Base-by-base conservation (phyloP, 2,888 invertebrate species). In the Agapostemon virescens region DNA sequence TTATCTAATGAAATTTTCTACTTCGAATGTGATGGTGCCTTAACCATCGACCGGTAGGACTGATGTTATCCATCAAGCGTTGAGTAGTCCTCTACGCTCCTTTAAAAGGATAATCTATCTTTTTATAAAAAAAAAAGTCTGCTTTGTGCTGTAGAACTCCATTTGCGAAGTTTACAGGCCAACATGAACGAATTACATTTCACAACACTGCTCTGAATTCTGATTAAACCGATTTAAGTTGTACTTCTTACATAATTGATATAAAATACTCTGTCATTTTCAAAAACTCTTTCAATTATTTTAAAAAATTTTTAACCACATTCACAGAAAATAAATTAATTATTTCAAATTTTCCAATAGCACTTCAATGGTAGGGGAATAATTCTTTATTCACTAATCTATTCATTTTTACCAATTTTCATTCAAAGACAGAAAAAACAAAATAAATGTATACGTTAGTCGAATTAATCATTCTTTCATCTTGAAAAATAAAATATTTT, bases 1-100 rank as follows among this genome's bases (percentile, higher is more conserved):
- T 77, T 77, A 74, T 74, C 68, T 74, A 77, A 77, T 77, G 74
- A 77, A 77, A 77, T 74, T 77, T 74, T 74, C 68, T 74, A 74
- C 68, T 77, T 63, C 74, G 68, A 68, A 52, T 77, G 74, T 30
- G 23, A 45, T 49, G 17, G 67, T 68, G 49, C 33, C 68, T 52
- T 74, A 42, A 68, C 30, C 33, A 26, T 49, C 33, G 20, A 61
- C 68, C 74, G 61, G 9, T 2, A 42, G 58, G 40, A 23, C 38
- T 40, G 30, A 61, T 38, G 74, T 73, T 63, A 63, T 63, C 63
- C 63, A 36, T 63, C 63, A 63, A 63, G 36, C 33, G 36, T 36
- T 33, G 30, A 30, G 58, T 33, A 58, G 20, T 20, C n/a, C 11
- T 63, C 36, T 11, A n/a, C 36, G 55, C 36, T 9, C 33, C 63